Base-by-base conservation (phyloP, 2,797 vertebrate genomes). In the Pseudochromis fuscus region DNA sequence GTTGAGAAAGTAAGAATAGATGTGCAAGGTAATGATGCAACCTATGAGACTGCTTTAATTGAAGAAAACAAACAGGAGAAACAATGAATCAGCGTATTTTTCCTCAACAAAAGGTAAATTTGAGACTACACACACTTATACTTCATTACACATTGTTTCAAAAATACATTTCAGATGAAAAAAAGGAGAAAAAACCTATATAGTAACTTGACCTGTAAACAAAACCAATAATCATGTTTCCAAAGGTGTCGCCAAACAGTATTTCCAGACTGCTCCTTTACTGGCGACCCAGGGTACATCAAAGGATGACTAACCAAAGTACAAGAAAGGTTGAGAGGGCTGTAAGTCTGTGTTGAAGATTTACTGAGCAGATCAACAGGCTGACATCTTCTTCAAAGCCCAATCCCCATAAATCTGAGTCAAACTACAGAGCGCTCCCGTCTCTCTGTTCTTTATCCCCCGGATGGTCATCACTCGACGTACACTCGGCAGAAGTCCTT, bases 341-440 rank as follows among this genome's bases (percentile, higher is more conserved):
- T 42, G 50, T 3, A n/a, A 30, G 62, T 63, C 76, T 64, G 62
- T 31, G 10, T 30, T 8, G 50, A 46, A 85, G 86, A 90, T 77
- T 92, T 89, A 87, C 72, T 35, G 81, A 61, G 50, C 58, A 69
- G 51, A 76, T 77, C 63, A 82, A 15, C 64, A 16, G 71, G 31
- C 64, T 74, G 83, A 86, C 83, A 62, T 87, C 76, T 66, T 85
- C 87, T 86, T 88, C 85, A 88, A 87, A 89, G 84, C 49, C 55
- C 25, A 4, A 24, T 50, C 25, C 59, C 64, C 69, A 67, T 88
- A 90, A 88, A 88, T 88, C 52, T 77, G 18, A 67, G 63, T 70
- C 68, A 71, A 81, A 88, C 82, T 81, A 79, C 76, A 87, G 79
- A 80, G 75, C 30, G 30, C 59, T 63, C 58, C 46, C 18, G 24